Conservation (phyloP, 2,888 invertebrate genomes). For the Drosophila parthenogenetica region DNA sequence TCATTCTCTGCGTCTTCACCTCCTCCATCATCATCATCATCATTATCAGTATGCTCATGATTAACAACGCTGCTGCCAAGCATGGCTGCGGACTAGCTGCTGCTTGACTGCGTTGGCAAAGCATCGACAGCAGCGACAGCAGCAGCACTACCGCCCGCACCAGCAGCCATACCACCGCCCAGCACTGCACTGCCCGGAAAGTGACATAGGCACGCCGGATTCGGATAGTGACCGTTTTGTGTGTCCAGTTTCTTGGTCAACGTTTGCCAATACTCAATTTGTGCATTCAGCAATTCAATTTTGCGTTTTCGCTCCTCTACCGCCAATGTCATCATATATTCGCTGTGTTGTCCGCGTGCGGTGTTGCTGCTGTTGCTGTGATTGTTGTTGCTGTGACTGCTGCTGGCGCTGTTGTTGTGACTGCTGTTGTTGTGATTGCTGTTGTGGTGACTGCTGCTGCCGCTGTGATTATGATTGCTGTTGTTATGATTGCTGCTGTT, state of each 20-base stretch:
- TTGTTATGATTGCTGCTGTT: background rate
- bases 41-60: constrained; percentile 18
- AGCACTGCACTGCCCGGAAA: constrained; percentile 69
- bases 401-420: constrained; percentile 19
- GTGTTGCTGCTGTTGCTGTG: constrained; percentile 29
- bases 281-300: constrained; percentile 84
- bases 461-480: background rate
- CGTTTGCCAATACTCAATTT: constrained; percentile 85
- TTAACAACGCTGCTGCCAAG: constrained; percentile 38
- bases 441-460: constrained; percentile 8
- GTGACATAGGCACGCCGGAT: constrained; percentile 82
- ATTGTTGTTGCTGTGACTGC: constrained; percentile 25
- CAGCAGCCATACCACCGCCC: constrained; percentile 15
- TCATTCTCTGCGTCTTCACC: background rate
- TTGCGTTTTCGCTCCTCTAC: constrained; percentile 84
- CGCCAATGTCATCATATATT: constrained; percentile 82
- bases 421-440: constrained; percentile 19
- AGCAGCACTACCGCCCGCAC: background rate
- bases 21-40: constrained; percentile 1
- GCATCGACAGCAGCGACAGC: constrained; percentile 37
- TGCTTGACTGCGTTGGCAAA: constrained; percentile 77
- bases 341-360: constrained; percentile 69
- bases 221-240: constrained; percentile 76
- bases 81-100: constrained; percentile 80
- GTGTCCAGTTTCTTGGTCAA: constrained; percentile 83